These are phyloP conservation scores for Cotesia vestalis DNA, from an alignment of 1,140 invertebrate species.

Conservation along the genomic window DNA sequence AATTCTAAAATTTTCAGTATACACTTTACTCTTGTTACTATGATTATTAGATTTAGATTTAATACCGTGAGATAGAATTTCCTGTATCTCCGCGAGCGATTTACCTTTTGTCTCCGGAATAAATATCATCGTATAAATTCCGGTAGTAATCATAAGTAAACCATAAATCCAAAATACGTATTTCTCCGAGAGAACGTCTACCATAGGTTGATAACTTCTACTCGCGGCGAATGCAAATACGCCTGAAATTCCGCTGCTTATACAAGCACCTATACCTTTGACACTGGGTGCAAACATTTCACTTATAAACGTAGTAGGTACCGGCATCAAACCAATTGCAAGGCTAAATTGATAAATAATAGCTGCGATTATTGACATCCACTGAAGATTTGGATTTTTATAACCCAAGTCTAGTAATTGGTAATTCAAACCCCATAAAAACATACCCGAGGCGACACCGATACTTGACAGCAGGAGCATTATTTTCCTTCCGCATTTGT, in stretches of 20 bases:
- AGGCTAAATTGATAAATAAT: conserved; percentile 74
- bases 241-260: conserved; percentile 77
- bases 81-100: conserved; percentile 66
- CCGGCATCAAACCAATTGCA: conserved; percentile 74
- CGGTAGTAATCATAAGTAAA: conserved; percentile 70
- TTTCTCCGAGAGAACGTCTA: conserved; percentile 71
- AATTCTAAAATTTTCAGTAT: background rate
- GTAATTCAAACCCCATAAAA: conserved; percentile 72
- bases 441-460: conserved; percentile 67
- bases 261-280: conserved; percentile 74
- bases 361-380: conserved; percentile 71
- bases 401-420: conserved; percentile 66
- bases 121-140: conserved; percentile 71
- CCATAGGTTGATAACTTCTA: conserved; percentile 75
- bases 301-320: conserved; percentile 77
- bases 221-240: conserved; percentile 78
- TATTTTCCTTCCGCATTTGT: conserved; percentile 75
- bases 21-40: background rate
- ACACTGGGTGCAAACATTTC: conserved; percentile 79
- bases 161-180: conserved; percentile 80
- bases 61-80: conserved; percentile 35
- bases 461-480: conserved; percentile 72
- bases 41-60: conserved; percentile 1
- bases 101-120: conserved; percentile 87
- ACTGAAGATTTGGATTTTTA: conserved; percentile 59